phyloP scores from a whole-genome alignment of 2,797 vertebrate genomes.

The Smutsia temminckii region DNA sequence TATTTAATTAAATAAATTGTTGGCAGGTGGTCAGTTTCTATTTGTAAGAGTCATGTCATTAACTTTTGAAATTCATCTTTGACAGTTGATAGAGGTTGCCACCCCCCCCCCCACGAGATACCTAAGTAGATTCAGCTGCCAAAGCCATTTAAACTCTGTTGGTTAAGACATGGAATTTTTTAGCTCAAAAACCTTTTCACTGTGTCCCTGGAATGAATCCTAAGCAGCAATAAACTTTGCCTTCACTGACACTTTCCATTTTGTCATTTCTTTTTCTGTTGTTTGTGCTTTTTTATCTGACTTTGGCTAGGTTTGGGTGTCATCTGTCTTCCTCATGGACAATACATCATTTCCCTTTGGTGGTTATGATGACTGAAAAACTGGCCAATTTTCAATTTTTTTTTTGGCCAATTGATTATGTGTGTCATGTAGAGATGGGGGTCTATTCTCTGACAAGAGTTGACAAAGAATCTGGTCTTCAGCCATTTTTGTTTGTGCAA shows the following conservation, averaged over 20 bases:
- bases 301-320: neutral
- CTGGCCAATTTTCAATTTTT: neutral
- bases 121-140: neutral
- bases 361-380: neutral
- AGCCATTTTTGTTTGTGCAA: neutral
- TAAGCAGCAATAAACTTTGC: neutral
- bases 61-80: neutral
- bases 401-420: fast-evolving
- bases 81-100: neutral
- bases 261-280: neutral
- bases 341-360: neutral
- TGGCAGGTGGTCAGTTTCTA: neutral
- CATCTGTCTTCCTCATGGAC: neutral
- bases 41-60: neutral
- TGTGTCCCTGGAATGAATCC: neutral
- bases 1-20: neutral
- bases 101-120: neutral
- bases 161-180: neutral
- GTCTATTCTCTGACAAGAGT: neutral
- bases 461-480: neutral
- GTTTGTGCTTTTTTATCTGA: neutral
- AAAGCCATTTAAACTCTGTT: neutral
- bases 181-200: neutral
- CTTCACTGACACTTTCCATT: neutral
- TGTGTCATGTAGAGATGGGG: neutral